These are phyloP conservation scores for Tanaodytes sp. DNA, from an alignment of 2,888 invertebrate species.

Conservation along the genomic window DNA sequence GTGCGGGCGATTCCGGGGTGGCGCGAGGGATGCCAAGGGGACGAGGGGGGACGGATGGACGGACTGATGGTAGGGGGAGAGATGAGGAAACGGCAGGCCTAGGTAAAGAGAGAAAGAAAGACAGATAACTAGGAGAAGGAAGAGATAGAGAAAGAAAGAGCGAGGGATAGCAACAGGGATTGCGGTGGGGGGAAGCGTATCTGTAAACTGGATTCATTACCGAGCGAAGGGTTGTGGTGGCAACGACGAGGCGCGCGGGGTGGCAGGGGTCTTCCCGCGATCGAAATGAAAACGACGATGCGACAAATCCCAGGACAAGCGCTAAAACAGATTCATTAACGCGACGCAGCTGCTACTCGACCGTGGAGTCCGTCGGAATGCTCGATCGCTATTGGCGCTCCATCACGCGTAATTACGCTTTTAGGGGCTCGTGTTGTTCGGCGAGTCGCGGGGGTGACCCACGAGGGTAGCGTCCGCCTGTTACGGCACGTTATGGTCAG, in stretches of 20 bases:
- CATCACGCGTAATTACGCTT: slow-evolving; percentile 54
- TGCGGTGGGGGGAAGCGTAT: slow-evolving; percentile 50
- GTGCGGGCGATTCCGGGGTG: slow-evolving; percentile 20
- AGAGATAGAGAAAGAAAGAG: too few relatives aligned
- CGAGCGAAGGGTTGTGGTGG: slow-evolving; percentile 57
- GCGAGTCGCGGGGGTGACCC: too few relatives aligned
- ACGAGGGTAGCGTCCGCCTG: too few relatives aligned
- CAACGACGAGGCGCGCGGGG: slow-evolving; percentile 33
- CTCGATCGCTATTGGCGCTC: slow-evolving; percentile 51
- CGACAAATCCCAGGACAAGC: slow-evolving; percentile 57
- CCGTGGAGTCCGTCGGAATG: slow-evolving; percentile 54
- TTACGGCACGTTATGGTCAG: too few relatives aligned
- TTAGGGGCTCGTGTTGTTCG: too few relatives aligned
- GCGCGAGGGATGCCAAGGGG: slow-evolving; percentile 11
- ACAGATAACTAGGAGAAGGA: too few relatives aligned
- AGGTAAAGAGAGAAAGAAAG: too few relatives aligned
- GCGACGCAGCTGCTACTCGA: slow-evolving; percentile 59
- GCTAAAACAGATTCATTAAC: slow-evolving; percentile 64
- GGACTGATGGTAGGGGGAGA: slow-evolving; percentile 36
- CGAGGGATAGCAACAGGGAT: too few relatives aligned
- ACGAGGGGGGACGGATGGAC: slow-evolving; percentile 2
- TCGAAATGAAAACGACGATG: slow-evolving; percentile 55
- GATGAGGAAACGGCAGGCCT: too few relatives aligned
- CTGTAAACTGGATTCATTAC: slow-evolving; percentile 63
- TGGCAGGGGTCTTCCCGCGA: slow-evolving; percentile 48